These are phyloP conservation scores for Monomorium pharaonis DNA, from an alignment of 1,140 invertebrate genomes.

Conservation along the genomic window DNA sequence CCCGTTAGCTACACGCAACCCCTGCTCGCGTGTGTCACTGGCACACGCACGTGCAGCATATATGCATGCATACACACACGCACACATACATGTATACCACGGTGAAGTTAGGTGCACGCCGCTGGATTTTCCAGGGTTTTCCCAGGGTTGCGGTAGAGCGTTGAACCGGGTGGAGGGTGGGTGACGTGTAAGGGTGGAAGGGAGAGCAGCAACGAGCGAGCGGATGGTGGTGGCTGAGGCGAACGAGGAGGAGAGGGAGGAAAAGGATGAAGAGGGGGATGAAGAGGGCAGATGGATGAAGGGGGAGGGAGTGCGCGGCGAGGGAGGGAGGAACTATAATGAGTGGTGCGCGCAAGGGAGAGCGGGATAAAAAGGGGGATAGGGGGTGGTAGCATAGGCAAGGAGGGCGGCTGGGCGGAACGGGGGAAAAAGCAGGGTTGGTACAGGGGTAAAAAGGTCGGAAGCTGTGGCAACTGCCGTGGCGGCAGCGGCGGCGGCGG, in stretches of 20 bases:
- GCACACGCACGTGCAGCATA: background rate
- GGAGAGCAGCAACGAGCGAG: conserved; percentile 57
- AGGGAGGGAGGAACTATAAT: conserved; percentile 79
- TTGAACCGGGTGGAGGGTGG: conserved; percentile 71
- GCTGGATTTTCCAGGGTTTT: conserved; percentile 85
- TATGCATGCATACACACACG: background rate
- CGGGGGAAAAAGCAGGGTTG: conserved; percentile 63
- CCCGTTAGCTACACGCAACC: conserved; percentile 46
- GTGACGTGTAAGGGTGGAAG: conserved; percentile 72
- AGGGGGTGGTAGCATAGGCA: conserved; percentile 30
- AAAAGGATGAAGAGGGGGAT: conserved; percentile 47
- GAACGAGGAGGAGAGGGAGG: conserved; percentile 49
- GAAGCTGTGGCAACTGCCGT: conserved; percentile 77
- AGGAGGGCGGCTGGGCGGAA: conserved; percentile 55
- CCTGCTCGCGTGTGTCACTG: conserved; percentile 56
- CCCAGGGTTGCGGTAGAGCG: conserved; percentile 82
- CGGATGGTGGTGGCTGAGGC: conserved; percentile 59
- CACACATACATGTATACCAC: background rate
- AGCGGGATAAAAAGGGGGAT: conserved; percentile 75
- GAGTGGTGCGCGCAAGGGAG: conserved; percentile 80
- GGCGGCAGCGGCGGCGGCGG: conserved; percentile 27
- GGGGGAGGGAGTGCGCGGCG: conserved; percentile 33
- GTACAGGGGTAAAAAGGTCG: conserved; percentile 81
- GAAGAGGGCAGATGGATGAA: conserved; percentile 54
- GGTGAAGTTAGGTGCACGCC: conserved; percentile 78